Percentiles rank a stretch among this genome's conserved stretches.
phyloP scores from a whole-genome alignment of 2,797 vertebrate genomes.

The Odontamblyopus lacepedii region DNA sequence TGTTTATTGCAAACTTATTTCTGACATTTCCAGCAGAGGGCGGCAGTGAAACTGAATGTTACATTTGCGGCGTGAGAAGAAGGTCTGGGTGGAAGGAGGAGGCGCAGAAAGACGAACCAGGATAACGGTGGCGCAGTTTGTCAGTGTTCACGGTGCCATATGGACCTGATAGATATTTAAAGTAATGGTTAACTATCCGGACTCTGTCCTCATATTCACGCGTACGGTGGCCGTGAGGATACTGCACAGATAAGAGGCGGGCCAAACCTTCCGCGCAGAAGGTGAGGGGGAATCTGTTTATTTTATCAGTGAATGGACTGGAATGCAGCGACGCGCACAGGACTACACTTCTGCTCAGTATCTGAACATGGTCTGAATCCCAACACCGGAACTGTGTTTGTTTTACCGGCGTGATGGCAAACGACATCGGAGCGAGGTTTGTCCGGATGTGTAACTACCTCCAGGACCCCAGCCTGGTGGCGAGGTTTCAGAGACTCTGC shows the following conservation, averaged over 20 bases:
- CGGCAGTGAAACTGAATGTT: too few relatives aligned
- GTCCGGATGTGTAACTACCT: slow-evolving; percentile 72
- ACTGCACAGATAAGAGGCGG: not conserved
- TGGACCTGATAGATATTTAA: not conserved
- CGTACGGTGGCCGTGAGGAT: slow-evolving; percentile 14
- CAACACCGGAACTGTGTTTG: not conserved
- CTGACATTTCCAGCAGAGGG: slow-evolving; percentile 32
- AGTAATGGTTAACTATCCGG: slow-evolving; percentile 63
- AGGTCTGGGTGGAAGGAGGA: not conserved
- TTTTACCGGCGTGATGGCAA: slow-evolving; percentile 58
- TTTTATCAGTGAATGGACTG: not conserved
- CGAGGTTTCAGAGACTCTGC: slow-evolving; percentile 88
- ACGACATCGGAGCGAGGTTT: slow-evolving; percentile 55
- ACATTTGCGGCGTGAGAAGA: not conserved
- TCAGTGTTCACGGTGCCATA: not conserved
- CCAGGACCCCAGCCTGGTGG: slow-evolving; percentile 88
- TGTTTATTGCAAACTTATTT: not conserved
- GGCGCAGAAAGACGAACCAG: not conserved
- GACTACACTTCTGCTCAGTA: slow-evolving; percentile 15
- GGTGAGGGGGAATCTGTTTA: not conserved
- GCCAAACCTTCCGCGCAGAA: not conserved
- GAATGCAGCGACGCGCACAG: slow-evolving; percentile 4
- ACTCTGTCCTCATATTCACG: slow-evolving; percentile 28
- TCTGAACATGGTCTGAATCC: slow-evolving; percentile 37
- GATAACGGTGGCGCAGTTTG: slow-evolving; percentile 45